phyloP scores from a whole-genome alignment of 2,113 vertebrate species.

The Apteryx mantelli region DNA sequence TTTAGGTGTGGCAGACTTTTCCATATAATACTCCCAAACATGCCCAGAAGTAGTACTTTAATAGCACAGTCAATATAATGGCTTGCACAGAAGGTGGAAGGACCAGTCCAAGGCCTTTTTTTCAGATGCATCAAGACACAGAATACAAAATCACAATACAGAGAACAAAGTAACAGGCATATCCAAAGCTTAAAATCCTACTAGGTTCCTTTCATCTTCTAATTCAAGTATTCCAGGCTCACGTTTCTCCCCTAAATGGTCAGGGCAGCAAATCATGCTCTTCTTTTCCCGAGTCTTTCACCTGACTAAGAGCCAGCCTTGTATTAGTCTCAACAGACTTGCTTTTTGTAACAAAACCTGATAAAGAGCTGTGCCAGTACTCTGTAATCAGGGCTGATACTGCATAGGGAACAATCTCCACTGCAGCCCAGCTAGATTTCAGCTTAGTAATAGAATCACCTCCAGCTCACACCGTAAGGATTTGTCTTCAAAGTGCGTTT shows the following conservation, averaged over 20 bases:
- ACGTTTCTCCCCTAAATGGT: background rate
- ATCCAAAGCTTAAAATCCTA: background rate
- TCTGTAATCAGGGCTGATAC: background rate
- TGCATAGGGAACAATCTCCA: background rate
- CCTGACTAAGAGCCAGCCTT: background rate
- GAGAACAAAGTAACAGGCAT: fast-evolving
- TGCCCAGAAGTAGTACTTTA: background rate
- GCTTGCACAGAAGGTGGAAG: background rate
- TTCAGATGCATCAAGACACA: background rate
- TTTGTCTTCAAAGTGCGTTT: fast-evolving
- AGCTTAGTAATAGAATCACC: background rate
- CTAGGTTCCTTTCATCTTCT: fast-evolving
- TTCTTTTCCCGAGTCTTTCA: fast-evolving
- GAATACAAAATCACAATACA: fast-evolving
- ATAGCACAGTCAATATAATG: fast-evolving
- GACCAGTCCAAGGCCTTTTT: background rate
- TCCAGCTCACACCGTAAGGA: background rate
- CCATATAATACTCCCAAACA: background rate
- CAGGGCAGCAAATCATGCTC: background rate
- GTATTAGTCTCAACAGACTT: background rate
- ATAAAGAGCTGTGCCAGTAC: fast-evolving
- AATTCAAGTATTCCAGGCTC: background rate
- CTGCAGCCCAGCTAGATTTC: background rate
- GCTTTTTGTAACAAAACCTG: background rate
- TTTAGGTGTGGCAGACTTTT: background rate